These are phyloP conservation scores for Cyclopterus lumpus DNA, from an alignment of 2,797 vertebrate genomes.

Conservation along the genomic window DNA sequence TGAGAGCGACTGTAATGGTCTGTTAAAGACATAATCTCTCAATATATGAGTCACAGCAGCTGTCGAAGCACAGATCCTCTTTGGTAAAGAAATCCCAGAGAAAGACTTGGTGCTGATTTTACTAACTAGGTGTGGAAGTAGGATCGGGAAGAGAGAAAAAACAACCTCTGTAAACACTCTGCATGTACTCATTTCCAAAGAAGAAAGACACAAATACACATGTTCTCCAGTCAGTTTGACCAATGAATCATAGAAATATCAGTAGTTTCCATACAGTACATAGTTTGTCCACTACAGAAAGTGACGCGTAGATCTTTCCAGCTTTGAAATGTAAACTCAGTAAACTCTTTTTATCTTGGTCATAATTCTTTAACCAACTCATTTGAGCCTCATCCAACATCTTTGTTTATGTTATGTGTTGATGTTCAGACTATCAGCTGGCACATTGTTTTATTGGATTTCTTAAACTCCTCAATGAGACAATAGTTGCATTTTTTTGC, in stretches of 20 bases:
- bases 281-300: neutral
- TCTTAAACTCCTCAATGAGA: neutral
- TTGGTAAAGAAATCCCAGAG: neutral
- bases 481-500: too few species aligned
- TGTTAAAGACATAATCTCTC: neutral
- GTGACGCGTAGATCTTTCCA: neutral
- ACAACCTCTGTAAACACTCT: too few species aligned
- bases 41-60: neutral
- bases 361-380: neutral
- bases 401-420: neutral
- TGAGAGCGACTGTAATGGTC: neutral
- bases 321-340: neutral
- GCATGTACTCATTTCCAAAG: neutral
- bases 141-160: neutral
- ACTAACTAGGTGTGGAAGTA: neutral
- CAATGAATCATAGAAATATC: too few species aligned
- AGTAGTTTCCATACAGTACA: neutral
- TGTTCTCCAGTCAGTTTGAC: neutral
- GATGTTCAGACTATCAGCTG: neutral
- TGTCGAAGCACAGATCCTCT: conserved; percentile 3
- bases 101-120: neutral
- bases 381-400: neutral
- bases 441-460: neutral
- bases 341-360: neutral
- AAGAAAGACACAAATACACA: neutral